A percentile compares a stretch with the other conserved stretches of the same genome.
phyloP scores from a whole-genome alignment of 2,888 invertebrate species.

The Ectemnius lituratus region DNA sequence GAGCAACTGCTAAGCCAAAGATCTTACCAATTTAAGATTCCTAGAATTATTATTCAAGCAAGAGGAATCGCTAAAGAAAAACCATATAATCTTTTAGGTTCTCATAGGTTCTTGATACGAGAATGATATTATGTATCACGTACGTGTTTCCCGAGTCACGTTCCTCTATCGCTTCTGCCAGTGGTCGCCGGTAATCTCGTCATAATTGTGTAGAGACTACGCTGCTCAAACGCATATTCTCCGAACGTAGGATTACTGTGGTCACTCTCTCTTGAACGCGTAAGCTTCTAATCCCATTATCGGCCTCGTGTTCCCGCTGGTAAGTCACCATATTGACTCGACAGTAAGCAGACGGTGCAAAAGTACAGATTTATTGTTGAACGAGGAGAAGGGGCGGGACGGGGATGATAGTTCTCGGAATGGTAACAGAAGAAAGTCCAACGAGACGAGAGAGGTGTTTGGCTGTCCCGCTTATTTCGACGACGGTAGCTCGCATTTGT shows the following conservation, averaged over 20 bases:
- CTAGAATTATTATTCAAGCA: not conserved
- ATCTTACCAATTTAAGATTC: not conserved
- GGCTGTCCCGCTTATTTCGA: too few relatives aligned
- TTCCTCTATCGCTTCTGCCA: not conserved
- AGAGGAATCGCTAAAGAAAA: not conserved
- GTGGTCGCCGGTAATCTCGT: not conserved
- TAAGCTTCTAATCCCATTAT: conserved; percentile 30
- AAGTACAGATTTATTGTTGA: too few relatives aligned
- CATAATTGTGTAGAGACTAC: not conserved
- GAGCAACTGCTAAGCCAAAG: not conserved
- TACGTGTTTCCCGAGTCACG: not conserved
- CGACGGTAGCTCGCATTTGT: conserved; percentile 27
- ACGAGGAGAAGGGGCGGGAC: too few relatives aligned
- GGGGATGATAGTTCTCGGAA: too few relatives aligned
- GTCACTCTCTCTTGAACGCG: not conserved
- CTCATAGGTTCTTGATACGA: not conserved
- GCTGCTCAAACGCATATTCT: not conserved
- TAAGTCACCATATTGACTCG: too few relatives aligned
- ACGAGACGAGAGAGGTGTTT: conserved; percentile 5
- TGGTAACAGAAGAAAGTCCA: conserved; percentile 13
- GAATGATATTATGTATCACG: too few relatives aligned
- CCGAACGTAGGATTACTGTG: conserved; percentile 5
- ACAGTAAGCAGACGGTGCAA: not conserved
- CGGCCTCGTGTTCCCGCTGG: not conserved
- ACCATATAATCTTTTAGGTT: too few relatives aligned